These are phyloP conservation scores for Oscheius onirici DNA, from an alignment of 2,888 invertebrate genomes.

Conservation along the genomic window DNA sequence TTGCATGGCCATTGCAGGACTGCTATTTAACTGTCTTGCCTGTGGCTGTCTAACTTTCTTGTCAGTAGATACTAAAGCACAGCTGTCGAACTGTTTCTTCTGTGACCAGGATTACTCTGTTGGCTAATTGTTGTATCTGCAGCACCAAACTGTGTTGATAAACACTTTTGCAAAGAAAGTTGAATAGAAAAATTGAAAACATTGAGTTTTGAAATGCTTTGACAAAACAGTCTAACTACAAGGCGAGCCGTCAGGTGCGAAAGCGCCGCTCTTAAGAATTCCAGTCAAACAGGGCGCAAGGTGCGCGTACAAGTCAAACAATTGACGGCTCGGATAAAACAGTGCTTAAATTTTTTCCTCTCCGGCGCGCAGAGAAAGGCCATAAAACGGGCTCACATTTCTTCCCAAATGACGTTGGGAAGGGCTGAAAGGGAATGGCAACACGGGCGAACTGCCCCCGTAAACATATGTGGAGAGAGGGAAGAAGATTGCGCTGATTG, in stretches of 20 bases:
- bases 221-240: slow-evolving; percentile 4
- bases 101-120: no score
- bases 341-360: slow-evolving; percentile 1
- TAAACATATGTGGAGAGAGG: no score
- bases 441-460: no score
- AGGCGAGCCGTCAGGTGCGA: slow-evolving; percentile 23
- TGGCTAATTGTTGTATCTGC: no score
- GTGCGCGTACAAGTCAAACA: slow-evolving; percentile 25
- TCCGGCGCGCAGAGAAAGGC: neutral
- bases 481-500: no score
- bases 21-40: no score
- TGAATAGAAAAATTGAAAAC: neutral
- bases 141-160: no score
- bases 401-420: slow-evolving; percentile 5
- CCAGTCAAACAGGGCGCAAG: slow-evolving; percentile 23
- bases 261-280: slow-evolving; percentile 28
- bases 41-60: no score
- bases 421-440: neutral
- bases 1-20: no score
- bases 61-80: no score
- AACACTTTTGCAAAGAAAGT: no score
- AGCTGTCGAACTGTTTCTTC: no score
- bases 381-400: slow-evolving; percentile 25
- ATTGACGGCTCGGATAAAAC: slow-evolving; percentile 20
- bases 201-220: neutral